phyloP scores from a whole-genome alignment of 2,797 vertebrate genomes.

The Onychomys torridus region DNA sequence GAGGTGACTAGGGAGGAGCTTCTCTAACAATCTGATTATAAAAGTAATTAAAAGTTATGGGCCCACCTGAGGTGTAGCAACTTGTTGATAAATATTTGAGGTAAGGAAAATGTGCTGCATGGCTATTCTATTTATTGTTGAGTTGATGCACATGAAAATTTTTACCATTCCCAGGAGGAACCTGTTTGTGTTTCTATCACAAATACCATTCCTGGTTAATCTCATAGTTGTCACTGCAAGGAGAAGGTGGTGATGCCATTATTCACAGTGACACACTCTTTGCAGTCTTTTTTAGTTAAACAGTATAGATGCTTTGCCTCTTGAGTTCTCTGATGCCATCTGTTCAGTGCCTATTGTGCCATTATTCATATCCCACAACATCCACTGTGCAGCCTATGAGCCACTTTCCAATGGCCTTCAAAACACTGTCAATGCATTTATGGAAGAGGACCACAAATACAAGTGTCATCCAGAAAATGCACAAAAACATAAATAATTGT shows the following conservation, averaged over 20 bases:
- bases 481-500: not conserved
- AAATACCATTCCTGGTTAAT: conserved; percentile 1
- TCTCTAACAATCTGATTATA: not conserved
- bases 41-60: conserved; percentile 29
- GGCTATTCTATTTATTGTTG: not conserved
- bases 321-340: conserved; percentile 25
- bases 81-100: not conserved
- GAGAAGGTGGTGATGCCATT: conserved; percentile 18
- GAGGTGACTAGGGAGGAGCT: not conserved
- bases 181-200: not conserved
- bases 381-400: not conserved
- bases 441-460: not conserved
- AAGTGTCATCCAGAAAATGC: not conserved
- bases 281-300: not conserved
- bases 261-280: not conserved
- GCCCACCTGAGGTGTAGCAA: not conserved
- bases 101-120: not conserved
- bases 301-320: not conserved
- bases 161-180: not conserved
- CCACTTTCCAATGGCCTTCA: not conserved
- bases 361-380: conserved; percentile 14
- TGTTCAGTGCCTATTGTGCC: conserved; percentile 20
- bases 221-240: not conserved
- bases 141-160: not conserved
- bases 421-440: not conserved